These are phyloP conservation scores for Acrocephalus kingi DNA, from an alignment of 2,113 vertebrate species.

Conservation along the genomic window DNA sequence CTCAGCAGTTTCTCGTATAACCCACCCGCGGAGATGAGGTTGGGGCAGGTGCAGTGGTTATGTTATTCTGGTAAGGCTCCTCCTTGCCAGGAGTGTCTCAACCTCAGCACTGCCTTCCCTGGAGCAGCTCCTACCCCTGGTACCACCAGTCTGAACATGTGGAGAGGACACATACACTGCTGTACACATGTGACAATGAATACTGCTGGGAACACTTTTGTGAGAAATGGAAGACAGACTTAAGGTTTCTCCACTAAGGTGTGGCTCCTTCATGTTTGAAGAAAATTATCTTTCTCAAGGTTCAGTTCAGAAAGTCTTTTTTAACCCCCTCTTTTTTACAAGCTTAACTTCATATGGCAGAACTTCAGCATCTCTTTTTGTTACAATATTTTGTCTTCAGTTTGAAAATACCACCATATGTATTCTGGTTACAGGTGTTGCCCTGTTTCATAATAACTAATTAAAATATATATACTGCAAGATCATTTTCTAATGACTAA, in stretches of 20 bases:
- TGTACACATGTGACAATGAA: fast-evolving
- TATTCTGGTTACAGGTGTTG: background rate
- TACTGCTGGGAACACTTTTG: background rate
- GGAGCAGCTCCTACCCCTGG: background rate
- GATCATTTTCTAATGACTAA: background rate
- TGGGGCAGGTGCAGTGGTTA: background rate
- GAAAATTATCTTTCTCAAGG: background rate
- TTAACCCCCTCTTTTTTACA: background rate
- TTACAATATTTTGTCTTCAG: background rate
- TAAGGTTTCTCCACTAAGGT: background rate
- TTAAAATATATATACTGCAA: background rate
- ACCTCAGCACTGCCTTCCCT: background rate
- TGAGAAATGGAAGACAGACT: background rate
- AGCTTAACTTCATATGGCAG: background rate
- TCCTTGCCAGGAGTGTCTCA: background rate
- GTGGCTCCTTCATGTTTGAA: background rate
- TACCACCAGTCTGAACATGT: background rate
- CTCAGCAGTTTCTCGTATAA: background rate
- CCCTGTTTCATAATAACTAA: background rate
- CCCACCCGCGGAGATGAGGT: background rate
- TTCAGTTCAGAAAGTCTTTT: background rate
- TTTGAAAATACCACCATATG: background rate
- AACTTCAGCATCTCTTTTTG: background rate
- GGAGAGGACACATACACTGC: background rate
- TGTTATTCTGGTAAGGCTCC: background rate